Conservation (phyloP, 2,113 vertebrate genomes). For the Prunella himalayana region DNA sequence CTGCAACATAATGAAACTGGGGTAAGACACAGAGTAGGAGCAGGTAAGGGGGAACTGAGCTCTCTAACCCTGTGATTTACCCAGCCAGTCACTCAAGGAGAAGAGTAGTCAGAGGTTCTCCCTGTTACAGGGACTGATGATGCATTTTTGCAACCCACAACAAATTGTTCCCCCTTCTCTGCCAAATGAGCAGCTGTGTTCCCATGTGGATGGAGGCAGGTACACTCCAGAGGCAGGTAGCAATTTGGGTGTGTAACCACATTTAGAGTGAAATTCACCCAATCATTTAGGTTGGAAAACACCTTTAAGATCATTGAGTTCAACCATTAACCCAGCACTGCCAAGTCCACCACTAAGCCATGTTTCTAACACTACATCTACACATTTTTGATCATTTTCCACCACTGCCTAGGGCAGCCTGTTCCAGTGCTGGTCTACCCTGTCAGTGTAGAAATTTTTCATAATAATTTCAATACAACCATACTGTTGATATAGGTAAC, state of each 20-base stretch:
- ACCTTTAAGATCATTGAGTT: neutral
- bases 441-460: neutral
- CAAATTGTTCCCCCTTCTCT: neutral
- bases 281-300: neutral
- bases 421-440: neutral
- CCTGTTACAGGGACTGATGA: neutral
- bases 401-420: neutral
- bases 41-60: neutral
- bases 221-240: neutral
- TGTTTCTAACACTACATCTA: neutral
- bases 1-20: neutral
- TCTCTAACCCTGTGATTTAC: neutral
- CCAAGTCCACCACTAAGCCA: neutral
- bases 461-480: neutral
- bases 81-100: neutral
- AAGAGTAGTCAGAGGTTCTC: neutral
- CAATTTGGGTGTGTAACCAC: accelerated
- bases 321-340: neutral
- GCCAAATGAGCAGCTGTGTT: neutral
- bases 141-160: neutral
- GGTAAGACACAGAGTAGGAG: neutral
- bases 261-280: neutral
- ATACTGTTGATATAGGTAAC: neutral
- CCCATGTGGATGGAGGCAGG: neutral
- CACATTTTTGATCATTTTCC: neutral